phyloP scores from a whole-genome alignment of 2,797 vertebrate genomes.

The Falco berigora region DNA sequence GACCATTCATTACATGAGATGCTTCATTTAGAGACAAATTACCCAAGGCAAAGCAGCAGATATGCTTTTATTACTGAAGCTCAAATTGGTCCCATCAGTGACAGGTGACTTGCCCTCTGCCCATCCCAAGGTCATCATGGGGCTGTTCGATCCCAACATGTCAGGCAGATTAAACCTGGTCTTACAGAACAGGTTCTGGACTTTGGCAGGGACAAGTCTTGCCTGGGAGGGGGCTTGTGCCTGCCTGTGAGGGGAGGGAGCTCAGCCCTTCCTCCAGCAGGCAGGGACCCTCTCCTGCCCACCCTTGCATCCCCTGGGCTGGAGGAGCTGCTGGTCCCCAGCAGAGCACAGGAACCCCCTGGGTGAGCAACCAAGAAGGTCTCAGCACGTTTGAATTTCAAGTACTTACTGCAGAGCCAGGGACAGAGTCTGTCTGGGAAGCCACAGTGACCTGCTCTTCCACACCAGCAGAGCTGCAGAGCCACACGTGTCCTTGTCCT shows the following conservation, averaged over 20 bases:
- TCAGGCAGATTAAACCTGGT: neutral
- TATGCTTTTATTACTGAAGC: neutral
- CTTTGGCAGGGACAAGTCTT: neutral
- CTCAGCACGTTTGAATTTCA: neutral
- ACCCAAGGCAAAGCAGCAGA: neutral
- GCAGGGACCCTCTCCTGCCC: neutral
- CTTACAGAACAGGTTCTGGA: neutral
- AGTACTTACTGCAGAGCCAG: neutral
- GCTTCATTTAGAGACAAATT: neutral
- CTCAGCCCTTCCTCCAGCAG: neutral
- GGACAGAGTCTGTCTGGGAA: neutral
- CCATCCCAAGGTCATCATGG: neutral
- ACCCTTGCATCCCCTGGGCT: neutral
- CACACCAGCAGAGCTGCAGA: neutral
- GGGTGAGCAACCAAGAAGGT: neutral
- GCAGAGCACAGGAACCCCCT: neutral
- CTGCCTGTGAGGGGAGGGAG: neutral
- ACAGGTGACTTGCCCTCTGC: neutral
- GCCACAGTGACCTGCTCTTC: too few relatives aligned
- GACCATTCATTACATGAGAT: neutral
- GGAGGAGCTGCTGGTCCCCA: neutral
- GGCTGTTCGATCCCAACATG: neutral
- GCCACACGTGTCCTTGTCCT: neutral
- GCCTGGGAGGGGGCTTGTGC: neutral
- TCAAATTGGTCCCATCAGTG: fast-evolving